These are phyloP conservation scores for Rhaphigaster nebulosa DNA, from an alignment of 2,888 invertebrate genomes.

Conservation along the genomic window DNA sequence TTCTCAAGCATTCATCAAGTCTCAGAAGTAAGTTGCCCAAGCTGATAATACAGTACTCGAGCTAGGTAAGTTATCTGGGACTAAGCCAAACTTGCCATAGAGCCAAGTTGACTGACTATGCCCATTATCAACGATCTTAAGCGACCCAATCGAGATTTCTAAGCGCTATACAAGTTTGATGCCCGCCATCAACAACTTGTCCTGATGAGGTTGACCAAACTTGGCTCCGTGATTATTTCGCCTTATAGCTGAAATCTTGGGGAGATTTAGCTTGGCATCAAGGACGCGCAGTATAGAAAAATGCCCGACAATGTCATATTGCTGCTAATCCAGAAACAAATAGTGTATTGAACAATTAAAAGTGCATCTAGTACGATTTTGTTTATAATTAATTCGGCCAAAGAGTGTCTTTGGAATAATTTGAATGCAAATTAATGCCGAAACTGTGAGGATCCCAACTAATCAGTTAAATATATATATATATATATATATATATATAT, in stretches of 20 bases:
- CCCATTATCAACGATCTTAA: slow-evolving; percentile 7
- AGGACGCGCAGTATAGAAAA: too few species aligned
- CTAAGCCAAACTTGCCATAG: neutral
- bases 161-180: slow-evolving; percentile 18
- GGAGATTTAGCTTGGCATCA: neutral
- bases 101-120: neutral
- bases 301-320: too few species aligned
- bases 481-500: too few species aligned
- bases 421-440: too few species aligned
- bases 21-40: neutral
- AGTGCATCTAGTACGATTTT: too few species aligned
- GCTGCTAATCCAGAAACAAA: too few species aligned
- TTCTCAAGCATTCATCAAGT: neutral
- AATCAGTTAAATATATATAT: too few species aligned
- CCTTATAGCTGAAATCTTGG: neutral
- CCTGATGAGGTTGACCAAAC: slow-evolving; percentile 17
- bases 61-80: neutral
- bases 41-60: neutral
- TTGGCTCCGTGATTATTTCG: neutral
- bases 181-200: slow-evolving; percentile 8
- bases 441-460: too few species aligned
- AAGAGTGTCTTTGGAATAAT: too few species aligned
- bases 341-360: too few species aligned
- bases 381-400: too few species aligned
- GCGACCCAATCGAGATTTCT: slow-evolving; percentile 2